Base-by-base conservation (phyloP, 2,888 invertebrate genomes). In the Cataglyphis cursor region DNA sequence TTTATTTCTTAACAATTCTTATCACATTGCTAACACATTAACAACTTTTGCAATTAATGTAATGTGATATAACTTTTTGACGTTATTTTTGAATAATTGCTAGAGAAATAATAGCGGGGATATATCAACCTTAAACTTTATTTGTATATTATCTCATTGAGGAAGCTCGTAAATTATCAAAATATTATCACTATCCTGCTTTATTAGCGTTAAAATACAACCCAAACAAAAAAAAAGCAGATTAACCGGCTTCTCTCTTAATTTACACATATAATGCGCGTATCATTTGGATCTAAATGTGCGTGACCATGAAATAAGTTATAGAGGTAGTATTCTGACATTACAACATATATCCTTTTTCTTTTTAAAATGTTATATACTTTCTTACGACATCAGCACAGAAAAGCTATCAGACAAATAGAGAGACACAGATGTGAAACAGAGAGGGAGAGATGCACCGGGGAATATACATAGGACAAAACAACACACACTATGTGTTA, bases 401-500 rank as follows among this genome's bases (percentile, higher is more conserved):
- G n/a, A 64, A 65, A 78, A 44, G 57, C 15, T 8, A 44, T 66
- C 10, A 10, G 15, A 41, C 10, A 31, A 15, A 70, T 48, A 38
- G 31, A 66, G 18, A 54, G 10, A 70, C n/a, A 51, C 21, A 62
- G 12, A 21, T 38, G 12, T 10, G 24, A 65, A n/a, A 72, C 57
- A 24, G 18, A 48, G 18, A 68, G 24, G 4, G 54, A 18, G 8
- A 41, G 18, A 48, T 38, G n/a, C n/a, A 38, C 41, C 6, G 5
- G 15, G 61, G 31, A 57, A 62, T 21, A 74, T 24, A 72, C 41
- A 61, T n/a, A 64, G 24, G 12, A 70, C 21, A 51, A 70, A 68
- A 81, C 48, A 83, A 80, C 61, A 54, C 24, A 73, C 28, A 57
- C 18, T 21, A 15, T 44, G 44, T 74, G 31, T 83, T 51, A 51